A percentile compares a stretch with the other conserved stretches of the same genome.
These are phyloP conservation scores for Colistium nudipinnis DNA, from an alignment of 2,113 vertebrate species.

Conservation along the genomic window DNA sequence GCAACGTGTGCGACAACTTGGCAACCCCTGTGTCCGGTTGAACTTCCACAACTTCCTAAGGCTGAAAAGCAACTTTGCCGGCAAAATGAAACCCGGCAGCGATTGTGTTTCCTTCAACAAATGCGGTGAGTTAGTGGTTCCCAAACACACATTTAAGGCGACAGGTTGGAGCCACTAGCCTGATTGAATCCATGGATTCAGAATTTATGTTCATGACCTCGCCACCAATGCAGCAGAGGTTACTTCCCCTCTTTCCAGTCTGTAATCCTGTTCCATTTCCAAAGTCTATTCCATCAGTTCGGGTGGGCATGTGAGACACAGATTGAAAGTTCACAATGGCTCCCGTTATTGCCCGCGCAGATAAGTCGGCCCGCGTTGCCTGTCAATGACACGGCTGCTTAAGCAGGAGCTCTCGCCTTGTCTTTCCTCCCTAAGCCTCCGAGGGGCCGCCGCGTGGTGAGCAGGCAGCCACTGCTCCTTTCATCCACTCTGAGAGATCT, in stretches of 20 bases:
- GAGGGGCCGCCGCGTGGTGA: conserved; percentile 55
- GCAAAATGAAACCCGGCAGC: neutral
- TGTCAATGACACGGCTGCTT: conserved; percentile 73
- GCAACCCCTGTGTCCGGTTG: neutral
- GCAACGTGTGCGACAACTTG: no score
- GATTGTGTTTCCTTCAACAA: neutral
- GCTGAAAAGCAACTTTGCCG: neutral
- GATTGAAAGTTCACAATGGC: conserved; percentile 67
- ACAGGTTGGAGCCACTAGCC: neutral
- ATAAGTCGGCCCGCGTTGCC: conserved; percentile 63
- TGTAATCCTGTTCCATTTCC: conserved; percentile 30
- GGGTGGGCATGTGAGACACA: conserved; percentile 45
- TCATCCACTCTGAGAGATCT: conserved; percentile 68
- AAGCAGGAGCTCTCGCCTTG: conserved; percentile 62
- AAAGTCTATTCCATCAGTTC: conserved; percentile 44
- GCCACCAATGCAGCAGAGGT: conserved; percentile 20
- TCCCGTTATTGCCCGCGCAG: conserved; percentile 53
- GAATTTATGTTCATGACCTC: conserved; percentile 18
- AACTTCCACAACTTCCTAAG: neutral
- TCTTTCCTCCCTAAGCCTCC: conserved; percentile 61
- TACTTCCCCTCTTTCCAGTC: neutral
- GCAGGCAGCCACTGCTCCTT: conserved; percentile 60
- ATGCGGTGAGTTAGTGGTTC: neutral
- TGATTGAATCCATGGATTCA: conserved; percentile 10
- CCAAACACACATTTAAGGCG: neutral